Base-by-base conservation (phyloP, 2,888 invertebrate species). In the Clusia tigrina region DNA sequence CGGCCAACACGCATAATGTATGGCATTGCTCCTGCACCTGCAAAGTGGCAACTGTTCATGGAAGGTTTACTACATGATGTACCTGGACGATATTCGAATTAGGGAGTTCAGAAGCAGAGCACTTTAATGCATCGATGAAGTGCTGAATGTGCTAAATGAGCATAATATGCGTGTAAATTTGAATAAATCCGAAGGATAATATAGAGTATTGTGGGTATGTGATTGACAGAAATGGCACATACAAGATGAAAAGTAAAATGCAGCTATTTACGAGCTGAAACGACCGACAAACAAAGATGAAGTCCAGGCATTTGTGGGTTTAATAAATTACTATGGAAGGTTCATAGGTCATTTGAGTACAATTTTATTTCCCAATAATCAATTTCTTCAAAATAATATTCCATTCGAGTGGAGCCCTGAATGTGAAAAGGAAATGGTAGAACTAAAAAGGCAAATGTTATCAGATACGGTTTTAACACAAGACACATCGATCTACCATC, bases 201-300 rank as follows among this genome's bases (percentile, higher is more conserved):
- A 76, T 78, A 20, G 71, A 73, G 54, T 77, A 77, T 65, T 76
- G 72, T 51, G 74, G 76, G 2, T 76, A 76, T 63, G 60, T 70
- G 12, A 81, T 26, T 68, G 72, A 77, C 62, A 71, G 69, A 60
- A 38, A 72, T 2, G 79, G 79, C 2, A 74, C 83, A 25, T 71
- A 71, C 6, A 80, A 74, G 62, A 66, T 71, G 52, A 61, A 70
- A 22, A 67, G 64, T 1, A 81, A 81, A 69, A 68, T 80, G 0
- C 61, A 70, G 9, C 78, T 76, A 0, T 78, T 81, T 17, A 20
- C 70, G 12, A 66, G 77, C 1, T 63, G 69, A 24, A 66, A 62
- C 57, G 48, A 52, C 10, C 77, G 75, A 15, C 61, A 22, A 17
- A 74, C 71, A 58, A 68, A 12, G 32, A 32, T 32, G 32, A 32